Evolutionary conservation across 2,888 invertebrate species (phyloP), one percentile per base, ranked within the genome.

Genomic region (Diabrotica balteata): DNA sequence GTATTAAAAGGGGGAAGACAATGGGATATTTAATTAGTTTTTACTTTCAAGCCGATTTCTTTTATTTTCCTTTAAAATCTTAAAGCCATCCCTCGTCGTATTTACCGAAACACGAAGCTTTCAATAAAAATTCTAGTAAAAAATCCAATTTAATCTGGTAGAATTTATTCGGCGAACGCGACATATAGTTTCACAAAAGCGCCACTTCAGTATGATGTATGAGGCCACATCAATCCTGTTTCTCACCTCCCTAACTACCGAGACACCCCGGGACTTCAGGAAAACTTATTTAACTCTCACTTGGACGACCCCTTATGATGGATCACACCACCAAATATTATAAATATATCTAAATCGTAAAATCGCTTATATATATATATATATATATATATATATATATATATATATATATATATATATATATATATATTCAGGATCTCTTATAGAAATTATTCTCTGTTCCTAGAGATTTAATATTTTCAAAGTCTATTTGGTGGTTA

Each of bases 171-270:
- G 58, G 61, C 54, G 17, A 49, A 57, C 49, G 68, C 64, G 69
- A 70, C 67, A 70, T 59, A 59, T 55, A 70, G 60, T 67, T 66
- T 61, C 63, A 44, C 49, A 62, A 68, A 59, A 49, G 67, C 71
- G 67, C 57, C 60, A 57, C 57, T 61, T 49, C 58, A 69, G 60
- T 71, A 75, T 75, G 75, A 75, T 73, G 70, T 72, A 75, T 72
- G 74, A 71, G 72, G 51, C 59, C 60, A 59, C 72, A 72, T 74
- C 74, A 70, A 73, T 73, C 72, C 72, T 64, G 65, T 69, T 70
- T 68, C 70, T 69, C 72, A 64, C 63, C 67, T 70, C 66, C 66
- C 66, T 67, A 69, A 70, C 73, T 72, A 73, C 66, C 73, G 70
- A 67, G 67, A 73, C 71, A 70, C 70, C 71, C 65, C 50, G 57